Evolutionary conservation across 2,888 invertebrate species (phyloP).

Genomic region (Tachina grossa): DNA sequence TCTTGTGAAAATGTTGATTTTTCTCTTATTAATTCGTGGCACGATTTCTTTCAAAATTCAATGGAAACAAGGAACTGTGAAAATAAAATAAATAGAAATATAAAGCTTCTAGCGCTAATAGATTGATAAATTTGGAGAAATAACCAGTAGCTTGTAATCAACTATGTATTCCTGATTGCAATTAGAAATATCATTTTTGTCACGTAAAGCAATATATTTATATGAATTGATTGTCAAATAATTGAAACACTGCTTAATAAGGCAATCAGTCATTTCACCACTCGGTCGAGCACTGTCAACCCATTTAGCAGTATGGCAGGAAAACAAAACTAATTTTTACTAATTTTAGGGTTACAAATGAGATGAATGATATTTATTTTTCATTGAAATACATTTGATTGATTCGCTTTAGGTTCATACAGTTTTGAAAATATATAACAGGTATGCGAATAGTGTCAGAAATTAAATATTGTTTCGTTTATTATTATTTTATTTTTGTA

Average conservation of each 20-base stretch:
- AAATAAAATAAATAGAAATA: neutral
- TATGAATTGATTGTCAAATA: neutral
- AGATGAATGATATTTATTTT: no score
- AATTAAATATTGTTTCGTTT: no score
- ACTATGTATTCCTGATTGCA: neutral
- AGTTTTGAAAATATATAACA: no score
- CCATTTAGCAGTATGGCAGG: neutral
- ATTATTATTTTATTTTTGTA: no score
- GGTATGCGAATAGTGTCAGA: no score
- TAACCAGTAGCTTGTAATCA: neutral
- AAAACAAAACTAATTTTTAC: neutral
- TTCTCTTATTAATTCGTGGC: slow-evolving; percentile 5
- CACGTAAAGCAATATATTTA: neutral
- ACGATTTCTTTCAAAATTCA: slow-evolving; percentile 10
- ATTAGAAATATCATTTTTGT: slow-evolving; percentile 2
- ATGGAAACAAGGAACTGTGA: slow-evolving; percentile 1
- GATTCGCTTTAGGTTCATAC: no score
- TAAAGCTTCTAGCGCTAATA: neutral
- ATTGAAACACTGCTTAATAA: neutral
- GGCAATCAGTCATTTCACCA: neutral
- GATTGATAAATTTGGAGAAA: neutral
- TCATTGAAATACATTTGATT: no score
- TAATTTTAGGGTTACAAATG: neutral
- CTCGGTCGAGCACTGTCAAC: neutral
- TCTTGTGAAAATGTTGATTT: neutral